Base-by-base conservation (phyloP, 1,140 invertebrate genomes). In the Cyphomyrmex costatus region DNA sequence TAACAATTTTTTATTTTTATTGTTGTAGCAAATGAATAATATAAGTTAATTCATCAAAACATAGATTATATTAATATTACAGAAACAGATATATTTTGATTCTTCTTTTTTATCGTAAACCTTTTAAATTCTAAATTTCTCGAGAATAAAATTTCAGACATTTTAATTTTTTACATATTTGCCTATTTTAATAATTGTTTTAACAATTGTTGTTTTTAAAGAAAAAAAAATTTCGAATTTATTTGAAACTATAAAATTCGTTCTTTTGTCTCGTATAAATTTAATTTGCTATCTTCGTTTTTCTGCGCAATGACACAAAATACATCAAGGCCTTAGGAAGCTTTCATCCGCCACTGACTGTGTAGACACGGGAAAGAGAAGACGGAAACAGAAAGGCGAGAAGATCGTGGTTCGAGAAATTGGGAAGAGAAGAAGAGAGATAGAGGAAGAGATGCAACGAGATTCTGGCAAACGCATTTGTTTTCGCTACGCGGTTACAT, bases 381-480 rank as follows among this genome's bases (percentile, higher is more conserved):
- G n/a, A 27, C 24, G 33, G 16, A 63, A 71, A 46, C 24, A 21
- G 51, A 42, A 63, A 63, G 65, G 12, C 49, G 36, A 21, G 36
- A 27, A 46, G 51, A 73, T 46, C 53, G 66, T 46, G 53, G 53
- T 49, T 82, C 36, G 46, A 73, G 79, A 74, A 83, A 49, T 82
- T 73, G 79, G 36, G 53, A 83, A 60, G 53, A 30, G 46, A 73
- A 82, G 51, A 74, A 74, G 79, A 73, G 30, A 74, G 49, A 30
- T 19, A 12, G 46, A 33, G 53, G 49, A 46, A 83, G 53, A 61
- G 36, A 74, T 21, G 7, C 68, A 83, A 83, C 68, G 68, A 83
- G 79, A 83, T 83, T 83, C 53, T 73, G 79, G 79, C 79, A 60
- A 60, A 83, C 79, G 79, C 68, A 73, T 83, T 83, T 83, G 79